A percentile compares a stretch with the other conserved stretches of the same genome.
These are phyloP conservation scores for Pseudochromis fuscus DNA, from an alignment of 2,797 vertebrate genomes.

Conservation along the genomic window DNA sequence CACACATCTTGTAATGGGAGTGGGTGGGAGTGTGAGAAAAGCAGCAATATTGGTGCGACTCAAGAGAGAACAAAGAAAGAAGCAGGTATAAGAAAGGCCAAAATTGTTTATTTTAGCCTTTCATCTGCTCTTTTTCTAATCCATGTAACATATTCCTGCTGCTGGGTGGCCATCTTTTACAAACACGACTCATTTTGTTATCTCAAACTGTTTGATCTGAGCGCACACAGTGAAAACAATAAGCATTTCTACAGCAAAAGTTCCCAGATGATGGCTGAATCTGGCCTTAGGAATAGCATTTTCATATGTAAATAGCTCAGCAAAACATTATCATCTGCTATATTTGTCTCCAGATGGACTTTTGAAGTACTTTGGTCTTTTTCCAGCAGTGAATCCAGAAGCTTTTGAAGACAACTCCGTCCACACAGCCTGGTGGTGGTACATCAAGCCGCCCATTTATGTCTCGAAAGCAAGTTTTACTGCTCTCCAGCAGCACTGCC, in stretches of 20 bases:
- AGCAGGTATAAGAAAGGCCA: constrained; percentile 5
- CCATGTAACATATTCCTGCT: constrained; percentile 3
- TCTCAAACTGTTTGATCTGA: constrained; percentile 39
- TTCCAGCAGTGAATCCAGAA: constrained; percentile 45
- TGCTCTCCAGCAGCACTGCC: constrained; percentile 23
- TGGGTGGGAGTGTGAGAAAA: constrained; percentile 38
- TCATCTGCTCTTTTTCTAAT: constrained; percentile 17
- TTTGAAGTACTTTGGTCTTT: constrained; percentile 58
- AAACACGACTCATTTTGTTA: background rate
- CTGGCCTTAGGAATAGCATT: constrained; percentile 29
- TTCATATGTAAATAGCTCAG: constrained; percentile 44
- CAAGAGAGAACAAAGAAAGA: constrained; percentile 31
- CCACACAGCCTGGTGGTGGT: constrained; percentile 29
- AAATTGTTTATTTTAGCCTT: constrained; percentile 26
- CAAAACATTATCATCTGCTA: constrained; percentile 56
- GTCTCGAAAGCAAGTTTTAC: constrained; percentile 42
- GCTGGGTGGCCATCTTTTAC: background rate
- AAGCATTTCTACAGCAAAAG: constrained; percentile 37
- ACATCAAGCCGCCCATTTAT: constrained; percentile 46
- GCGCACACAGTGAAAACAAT: constrained; percentile 30
- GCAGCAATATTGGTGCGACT: constrained; percentile 30
- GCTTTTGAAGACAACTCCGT: constrained; percentile 51
- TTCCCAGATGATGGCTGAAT: constrained; percentile 23
- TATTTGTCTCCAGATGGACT: constrained; percentile 61
- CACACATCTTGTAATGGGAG: constrained; percentile 39